These are phyloP conservation scores for Syrmaticus mikado DNA, from an alignment of 2,113 vertebrate species.

Conservation along the genomic window DNA sequence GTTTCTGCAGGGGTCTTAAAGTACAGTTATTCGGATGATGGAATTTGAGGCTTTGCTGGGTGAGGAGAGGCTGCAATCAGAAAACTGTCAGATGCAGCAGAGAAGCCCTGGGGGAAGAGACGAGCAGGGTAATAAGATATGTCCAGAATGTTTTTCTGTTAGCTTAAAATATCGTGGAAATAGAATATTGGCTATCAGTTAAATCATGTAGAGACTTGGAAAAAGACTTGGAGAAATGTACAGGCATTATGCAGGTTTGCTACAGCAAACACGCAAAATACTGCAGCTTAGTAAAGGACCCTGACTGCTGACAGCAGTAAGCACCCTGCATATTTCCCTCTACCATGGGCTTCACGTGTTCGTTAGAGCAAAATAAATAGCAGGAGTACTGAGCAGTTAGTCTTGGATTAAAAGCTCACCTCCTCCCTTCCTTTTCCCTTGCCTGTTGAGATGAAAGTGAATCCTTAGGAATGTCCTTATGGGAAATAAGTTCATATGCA, in stretches of 20 bases:
- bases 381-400: background rate
- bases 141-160: conserved; percentile 58
- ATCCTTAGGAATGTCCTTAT: background rate
- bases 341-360: background rate
- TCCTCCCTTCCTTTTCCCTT: background rate
- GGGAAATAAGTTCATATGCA: background rate
- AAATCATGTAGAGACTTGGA: conserved; percentile 52
- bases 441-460: background rate
- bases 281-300: background rate
- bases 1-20: conserved; percentile 66
- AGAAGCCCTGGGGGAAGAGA: conserved; percentile 57
- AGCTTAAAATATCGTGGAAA: conserved; percentile 61
- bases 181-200: conserved; percentile 58
- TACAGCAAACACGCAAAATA: background rate
- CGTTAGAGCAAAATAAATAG: background rate
- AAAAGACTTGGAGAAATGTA: conserved; percentile 23
- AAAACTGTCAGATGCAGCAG: conserved; percentile 49
- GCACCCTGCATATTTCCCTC: background rate
- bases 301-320: background rate
- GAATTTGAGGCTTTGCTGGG: conserved; percentile 45
- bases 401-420: background rate
- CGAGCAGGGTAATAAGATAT: conserved; percentile 58
- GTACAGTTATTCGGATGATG: conserved; percentile 58
- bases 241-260: background rate
- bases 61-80: conserved; percentile 45